These are phyloP conservation scores for Caenorhabditis tropicalis DNA, from an alignment of 1,140 invertebrate species.

Conservation along the genomic window DNA sequence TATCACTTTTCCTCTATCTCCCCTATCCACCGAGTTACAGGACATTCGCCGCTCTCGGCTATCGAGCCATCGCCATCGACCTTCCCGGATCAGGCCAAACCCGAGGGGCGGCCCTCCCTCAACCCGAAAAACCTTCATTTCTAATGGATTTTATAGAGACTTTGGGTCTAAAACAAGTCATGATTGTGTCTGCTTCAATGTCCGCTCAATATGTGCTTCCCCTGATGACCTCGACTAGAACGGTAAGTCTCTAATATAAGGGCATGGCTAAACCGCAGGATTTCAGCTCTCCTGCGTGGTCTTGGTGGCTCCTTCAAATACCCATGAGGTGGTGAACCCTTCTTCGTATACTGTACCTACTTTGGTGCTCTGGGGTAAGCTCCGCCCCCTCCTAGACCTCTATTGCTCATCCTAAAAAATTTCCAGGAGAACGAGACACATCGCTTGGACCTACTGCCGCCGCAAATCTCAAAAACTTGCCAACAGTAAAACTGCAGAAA, in stretches of 20 bases:
- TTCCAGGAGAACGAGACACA: constrained; percentile 52
- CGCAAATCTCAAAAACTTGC: constrained; percentile 44
- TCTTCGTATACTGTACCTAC: constrained; percentile 37
- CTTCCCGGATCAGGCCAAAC: constrained; percentile 53
- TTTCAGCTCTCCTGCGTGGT: constrained; percentile 38
- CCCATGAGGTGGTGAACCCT: constrained; percentile 40
- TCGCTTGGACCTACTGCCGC: constrained; percentile 51
- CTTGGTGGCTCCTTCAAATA: constrained; percentile 45
- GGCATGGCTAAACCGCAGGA: too few relatives aligned
- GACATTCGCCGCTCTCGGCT: constrained; percentile 54
- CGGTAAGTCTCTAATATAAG: background rate
- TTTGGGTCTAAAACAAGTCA: constrained; percentile 44
- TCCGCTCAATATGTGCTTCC: constrained; percentile 51
- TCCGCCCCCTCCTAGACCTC: too few relatives aligned
- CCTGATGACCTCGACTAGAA: constrained; percentile 33
- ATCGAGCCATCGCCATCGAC: constrained; percentile 53
- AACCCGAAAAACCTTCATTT: constrained; percentile 50
- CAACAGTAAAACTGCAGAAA: constrained; percentile 1
- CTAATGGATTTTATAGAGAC: constrained; percentile 42
- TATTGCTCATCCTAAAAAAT: too few relatives aligned
- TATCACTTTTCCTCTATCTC: too few relatives aligned
- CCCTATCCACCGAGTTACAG: background rate
- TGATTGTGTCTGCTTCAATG: constrained; percentile 52
- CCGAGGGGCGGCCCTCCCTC: constrained; percentile 24
- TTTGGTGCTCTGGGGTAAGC: constrained; percentile 49